Evolutionary conservation across 1,140 invertebrate species (phyloP).

Genomic region (Reticulitermes speratus): DNA sequence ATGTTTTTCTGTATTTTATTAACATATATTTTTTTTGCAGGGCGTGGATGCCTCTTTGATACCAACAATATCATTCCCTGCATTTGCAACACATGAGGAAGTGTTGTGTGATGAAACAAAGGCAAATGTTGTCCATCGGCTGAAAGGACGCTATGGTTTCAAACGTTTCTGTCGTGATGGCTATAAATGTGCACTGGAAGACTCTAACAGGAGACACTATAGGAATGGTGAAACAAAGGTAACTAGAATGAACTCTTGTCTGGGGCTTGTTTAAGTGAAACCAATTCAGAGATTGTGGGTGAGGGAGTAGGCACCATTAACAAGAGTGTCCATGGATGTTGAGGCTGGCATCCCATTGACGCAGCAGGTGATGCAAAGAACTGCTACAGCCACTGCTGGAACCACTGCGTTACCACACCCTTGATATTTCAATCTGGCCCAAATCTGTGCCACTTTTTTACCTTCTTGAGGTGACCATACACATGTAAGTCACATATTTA

Average conservation of each 20-base stretch:
- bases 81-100: constrained; percentile 96
- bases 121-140: constrained; percentile 77
- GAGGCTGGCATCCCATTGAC: too few relatives aligned
- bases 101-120: constrained; percentile 83
- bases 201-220: constrained; percentile 71
- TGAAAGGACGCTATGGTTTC: constrained; percentile 90
- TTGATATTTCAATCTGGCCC: too few relatives aligned
- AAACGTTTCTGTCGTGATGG: constrained; percentile 96
- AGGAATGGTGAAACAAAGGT: constrained; percentile 69
- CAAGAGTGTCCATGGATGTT: not conserved
- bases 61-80: constrained; percentile 93
- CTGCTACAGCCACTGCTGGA: too few relatives aligned
- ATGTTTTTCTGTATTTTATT: too few relatives aligned
- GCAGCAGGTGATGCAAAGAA: too few relatives aligned
- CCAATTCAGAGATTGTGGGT: not conserved
- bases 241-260: not conserved
- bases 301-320: not conserved
- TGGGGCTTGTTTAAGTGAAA: not conserved
- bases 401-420: too few relatives aligned
- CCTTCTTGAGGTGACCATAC: too few relatives aligned
- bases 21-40: constrained; percentile 46
- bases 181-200: constrained; percentile 86
- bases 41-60: constrained; percentile 88
- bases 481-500: too few relatives aligned
- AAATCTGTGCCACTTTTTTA: too few relatives aligned